A percentile compares a stretch with the other conserved stretches of the same genome.
Conservation (phyloP, 2,113 vertebrate species). For the Aix galericulata region DNA sequence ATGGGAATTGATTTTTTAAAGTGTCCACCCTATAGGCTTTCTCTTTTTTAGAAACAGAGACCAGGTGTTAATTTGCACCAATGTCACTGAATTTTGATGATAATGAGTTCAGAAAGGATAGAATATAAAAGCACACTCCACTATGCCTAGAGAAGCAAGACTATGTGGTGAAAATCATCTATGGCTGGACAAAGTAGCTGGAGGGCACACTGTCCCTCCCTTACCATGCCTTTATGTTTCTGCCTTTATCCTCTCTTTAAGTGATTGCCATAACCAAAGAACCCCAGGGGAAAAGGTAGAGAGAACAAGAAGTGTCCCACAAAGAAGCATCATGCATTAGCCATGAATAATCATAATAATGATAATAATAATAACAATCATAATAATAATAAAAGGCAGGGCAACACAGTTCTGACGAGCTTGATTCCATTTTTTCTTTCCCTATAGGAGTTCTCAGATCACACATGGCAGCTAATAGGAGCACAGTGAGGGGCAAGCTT, state of each 20-base stretch:
- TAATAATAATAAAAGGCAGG: not conserved
- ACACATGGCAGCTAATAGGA: not conserved
- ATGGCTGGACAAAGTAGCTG: not conserved
- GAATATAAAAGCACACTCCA: not conserved
- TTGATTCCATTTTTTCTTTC: not conserved
- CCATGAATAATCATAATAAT: not conserved
- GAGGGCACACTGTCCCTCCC: not conserved
- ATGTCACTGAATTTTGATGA: constrained; percentile 29
- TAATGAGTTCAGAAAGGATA: constrained; percentile 22
- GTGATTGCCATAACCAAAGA: constrained; percentile 3
- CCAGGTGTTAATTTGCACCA: constrained; percentile 33
- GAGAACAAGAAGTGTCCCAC: not conserved
- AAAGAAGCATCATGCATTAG: not conserved
- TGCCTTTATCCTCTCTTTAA: constrained; percentile 17
- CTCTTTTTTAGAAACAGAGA: constrained; percentile 5
- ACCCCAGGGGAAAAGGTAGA: not conserved
- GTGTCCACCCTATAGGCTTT: constrained; percentile 52
- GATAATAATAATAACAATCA: too few species aligned
- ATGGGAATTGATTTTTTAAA: constrained; percentile 59
- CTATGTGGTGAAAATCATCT: not conserved
- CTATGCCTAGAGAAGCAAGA: not conserved
- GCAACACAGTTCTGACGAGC: not conserved
- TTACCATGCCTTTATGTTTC: not conserved
- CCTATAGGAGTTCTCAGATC: not conserved
- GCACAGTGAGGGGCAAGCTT: not conserved